Evolutionary conservation across 2,888 invertebrate species (phyloP).

Genomic region (Drosophila borborema): DNA sequence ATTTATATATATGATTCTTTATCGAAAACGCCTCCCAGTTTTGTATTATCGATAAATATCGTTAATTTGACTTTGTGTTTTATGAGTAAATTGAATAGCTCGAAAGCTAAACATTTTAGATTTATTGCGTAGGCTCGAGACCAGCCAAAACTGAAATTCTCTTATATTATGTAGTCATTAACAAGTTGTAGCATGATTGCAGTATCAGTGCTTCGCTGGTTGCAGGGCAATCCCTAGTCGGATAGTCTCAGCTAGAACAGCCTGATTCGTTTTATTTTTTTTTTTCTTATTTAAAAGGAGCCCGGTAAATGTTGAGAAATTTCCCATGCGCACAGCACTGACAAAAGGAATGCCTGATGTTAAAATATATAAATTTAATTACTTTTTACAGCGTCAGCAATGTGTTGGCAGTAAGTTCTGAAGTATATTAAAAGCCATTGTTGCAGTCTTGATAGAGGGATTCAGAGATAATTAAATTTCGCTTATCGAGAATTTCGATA

Average conservation of each 20-base stretch:
- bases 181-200: no score
- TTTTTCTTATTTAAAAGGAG: conserved; percentile 39
- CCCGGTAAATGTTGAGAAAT: conserved; percentile 37
- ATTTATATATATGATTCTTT: neutral
- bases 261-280: neutral
- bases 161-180: no score
- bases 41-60: neutral
- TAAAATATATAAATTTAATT: conserved; percentile 46
- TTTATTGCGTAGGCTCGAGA: neutral
- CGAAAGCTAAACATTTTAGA: neutral
- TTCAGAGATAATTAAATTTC: conserved; percentile 3
- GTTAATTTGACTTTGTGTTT: neutral
- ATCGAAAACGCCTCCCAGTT: neutral
- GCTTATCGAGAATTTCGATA: neutral
- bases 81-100: neutral
- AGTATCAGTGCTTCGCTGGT: neutral
- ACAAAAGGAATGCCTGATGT: conserved; percentile 22
- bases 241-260: neutral
- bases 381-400: conserved; percentile 17
- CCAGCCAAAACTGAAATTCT: neutral
- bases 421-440: neutral
- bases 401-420: neutral
- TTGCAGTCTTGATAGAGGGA: neutral
- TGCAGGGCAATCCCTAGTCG: neutral
- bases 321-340: neutral